These are phyloP conservation scores for Lithobates pipiens DNA, from an alignment of 2,797 vertebrate genomes.

Conservation along the genomic window DNA sequence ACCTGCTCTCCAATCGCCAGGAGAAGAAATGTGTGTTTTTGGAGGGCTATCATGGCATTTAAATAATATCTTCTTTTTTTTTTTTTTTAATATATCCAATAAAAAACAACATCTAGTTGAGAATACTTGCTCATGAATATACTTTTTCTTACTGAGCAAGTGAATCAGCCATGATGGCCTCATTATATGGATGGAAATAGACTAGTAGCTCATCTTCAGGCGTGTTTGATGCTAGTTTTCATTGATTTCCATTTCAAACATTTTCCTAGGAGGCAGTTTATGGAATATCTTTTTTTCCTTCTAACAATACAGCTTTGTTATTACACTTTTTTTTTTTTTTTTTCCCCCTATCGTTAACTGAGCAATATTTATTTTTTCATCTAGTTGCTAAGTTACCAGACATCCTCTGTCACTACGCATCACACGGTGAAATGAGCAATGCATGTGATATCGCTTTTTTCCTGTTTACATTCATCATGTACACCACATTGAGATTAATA, in stretches of 20 bases:
- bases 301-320: neutral
- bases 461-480: neutral
- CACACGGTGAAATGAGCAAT: conserved; percentile 6
- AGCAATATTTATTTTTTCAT: conserved; percentile 34
- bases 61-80: too few relatives aligned
- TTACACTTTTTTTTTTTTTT: too few relatives aligned
- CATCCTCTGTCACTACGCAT: conserved; percentile 4
- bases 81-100: too few relatives aligned
- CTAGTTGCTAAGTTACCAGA: conserved; percentile 42
- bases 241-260: neutral
- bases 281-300: neutral
- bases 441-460: neutral
- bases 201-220: neutral
- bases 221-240: neutral
- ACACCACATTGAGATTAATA: neutral
- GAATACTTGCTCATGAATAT: too few relatives aligned
- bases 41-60: too few relatives aligned
- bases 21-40: too few relatives aligned
- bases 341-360: neutral
- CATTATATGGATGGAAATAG: neutral
- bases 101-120: too few relatives aligned
- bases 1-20: too few relatives aligned
- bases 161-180: too few relatives aligned
- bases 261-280: neutral
- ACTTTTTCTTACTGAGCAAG: too few relatives aligned